Base-by-base conservation (phyloP, 2,888 invertebrate genomes). In the Unio pictorum region DNA sequence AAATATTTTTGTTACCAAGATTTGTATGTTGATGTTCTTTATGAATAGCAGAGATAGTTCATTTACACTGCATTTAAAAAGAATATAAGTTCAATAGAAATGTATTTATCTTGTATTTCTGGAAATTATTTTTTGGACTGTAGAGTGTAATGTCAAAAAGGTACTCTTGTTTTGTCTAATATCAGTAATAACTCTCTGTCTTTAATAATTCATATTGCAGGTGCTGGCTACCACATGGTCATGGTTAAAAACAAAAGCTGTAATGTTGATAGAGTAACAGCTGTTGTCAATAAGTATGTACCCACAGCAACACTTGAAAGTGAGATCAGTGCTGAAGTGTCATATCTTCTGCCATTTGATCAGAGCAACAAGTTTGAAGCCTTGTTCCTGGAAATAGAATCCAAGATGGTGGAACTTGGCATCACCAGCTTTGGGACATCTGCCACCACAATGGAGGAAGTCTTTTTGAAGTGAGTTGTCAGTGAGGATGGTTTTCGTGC, bases 371-470 rank as follows among this genome's bases (percentile, higher is more conserved):
- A 76, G 45, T 88, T 89, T 73, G 79, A 85, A 55, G 75, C 67
- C 17, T 74, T 89, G 57, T 87, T 89, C 69, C 74, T 66, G 26
- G 82, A 83, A 8, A 71, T 89, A 45, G 89, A 89, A 66, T 65
- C 72, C n/a, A 76, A 75, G 26, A 83, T 81, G 23, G 86, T 91
- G 0, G 87, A 89, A 0, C 91, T 96, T 26, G 93, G 93, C 17
- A 93, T 95, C 65, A 93, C 92, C 74, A 95, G 95, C 84, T 97
- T 95, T 88, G 96, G 96, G 8, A 93, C 96, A 30, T 93, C 95
- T 17, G 93, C 96, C 23, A 96, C 96, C 2, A 95, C 96, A 0
- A 91, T 97, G 90, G 96, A 97, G 90, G 96, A 97, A 91, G 96
- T 97, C 8, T 90, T 90, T 72, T 77, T 90, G 17, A 88, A 86